Conservation (phyloP, 2,888 invertebrate species). For the Drosophila anceps region DNA sequence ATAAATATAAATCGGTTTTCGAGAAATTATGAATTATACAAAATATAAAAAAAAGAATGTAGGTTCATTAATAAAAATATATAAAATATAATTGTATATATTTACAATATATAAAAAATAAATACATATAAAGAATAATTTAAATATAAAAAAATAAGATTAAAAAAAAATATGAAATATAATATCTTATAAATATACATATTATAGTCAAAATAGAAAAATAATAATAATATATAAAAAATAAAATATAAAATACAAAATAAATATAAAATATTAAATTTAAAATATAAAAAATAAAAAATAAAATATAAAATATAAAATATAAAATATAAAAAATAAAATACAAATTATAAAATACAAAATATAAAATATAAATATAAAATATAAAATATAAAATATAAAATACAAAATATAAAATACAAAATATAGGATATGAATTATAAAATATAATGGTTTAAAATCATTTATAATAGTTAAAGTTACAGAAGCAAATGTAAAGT, state of each 20-base stretch:
- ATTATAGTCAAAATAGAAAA: neutral
- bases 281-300: neutral
- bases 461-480: too few species aligned
- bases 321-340: neutral
- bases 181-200: neutral
- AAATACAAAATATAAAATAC: neutral
- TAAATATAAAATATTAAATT: neutral
- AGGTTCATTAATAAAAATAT: neutral
- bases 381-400: neutral
- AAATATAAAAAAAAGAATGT: neutral
- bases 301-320: neutral
- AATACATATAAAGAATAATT: too few species aligned
- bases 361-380: neutral
- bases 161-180: too few species aligned
- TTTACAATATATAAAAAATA: neutral
- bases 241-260: too few species aligned
- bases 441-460: neutral
- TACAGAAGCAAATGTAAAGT: neutral
- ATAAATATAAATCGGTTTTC: neutral
- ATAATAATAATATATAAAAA: too few species aligned
- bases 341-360: neutral
- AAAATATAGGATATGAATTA: neutral
- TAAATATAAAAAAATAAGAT: too few species aligned
- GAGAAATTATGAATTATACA: neutral
- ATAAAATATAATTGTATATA: neutral